Evolutionary conservation across 2,113 vertebrate species (phyloP).

Genomic region (Struthio camelus): DNA sequence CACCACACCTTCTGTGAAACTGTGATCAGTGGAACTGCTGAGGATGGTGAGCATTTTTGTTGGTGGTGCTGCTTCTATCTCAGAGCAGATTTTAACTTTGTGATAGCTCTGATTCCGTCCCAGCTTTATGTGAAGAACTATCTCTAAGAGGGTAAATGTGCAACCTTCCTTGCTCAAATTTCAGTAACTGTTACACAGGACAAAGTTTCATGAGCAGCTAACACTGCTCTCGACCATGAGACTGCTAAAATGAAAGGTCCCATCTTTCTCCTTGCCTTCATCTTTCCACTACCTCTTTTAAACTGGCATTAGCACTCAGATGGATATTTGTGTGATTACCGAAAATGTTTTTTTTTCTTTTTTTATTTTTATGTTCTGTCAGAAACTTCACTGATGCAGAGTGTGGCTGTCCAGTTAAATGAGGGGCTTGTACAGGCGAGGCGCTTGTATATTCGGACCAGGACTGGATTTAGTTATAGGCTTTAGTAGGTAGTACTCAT

Average conservation of each 20-base stretch:
- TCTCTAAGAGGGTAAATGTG: neutral
- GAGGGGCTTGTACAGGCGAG: neutral
- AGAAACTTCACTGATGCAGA: neutral
- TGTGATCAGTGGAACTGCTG: neutral
- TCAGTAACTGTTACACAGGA: neutral
- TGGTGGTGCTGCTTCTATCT: neutral
- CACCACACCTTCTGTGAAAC: neutral
- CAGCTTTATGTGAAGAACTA: neutral
- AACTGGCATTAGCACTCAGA: neutral
- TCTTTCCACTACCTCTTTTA: neutral
- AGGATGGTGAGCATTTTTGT: neutral
- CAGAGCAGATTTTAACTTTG: neutral
- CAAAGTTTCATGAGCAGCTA: neutral
- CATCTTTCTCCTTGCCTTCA: neutral
- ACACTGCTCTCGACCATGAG: neutral
- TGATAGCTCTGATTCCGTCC: neutral
- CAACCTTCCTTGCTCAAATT: neutral
- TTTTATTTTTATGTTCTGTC: rapidly evolving
- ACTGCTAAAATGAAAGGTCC: neutral
- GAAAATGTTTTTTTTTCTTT: neutral
- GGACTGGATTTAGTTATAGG: neutral
- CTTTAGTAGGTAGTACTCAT: neutral
- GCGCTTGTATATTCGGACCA: neutral
- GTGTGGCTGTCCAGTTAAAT: neutral
- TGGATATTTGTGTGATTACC: neutral